Conservation (phyloP, 2,113 vertebrate genomes). For the Zapornia atra region DNA sequence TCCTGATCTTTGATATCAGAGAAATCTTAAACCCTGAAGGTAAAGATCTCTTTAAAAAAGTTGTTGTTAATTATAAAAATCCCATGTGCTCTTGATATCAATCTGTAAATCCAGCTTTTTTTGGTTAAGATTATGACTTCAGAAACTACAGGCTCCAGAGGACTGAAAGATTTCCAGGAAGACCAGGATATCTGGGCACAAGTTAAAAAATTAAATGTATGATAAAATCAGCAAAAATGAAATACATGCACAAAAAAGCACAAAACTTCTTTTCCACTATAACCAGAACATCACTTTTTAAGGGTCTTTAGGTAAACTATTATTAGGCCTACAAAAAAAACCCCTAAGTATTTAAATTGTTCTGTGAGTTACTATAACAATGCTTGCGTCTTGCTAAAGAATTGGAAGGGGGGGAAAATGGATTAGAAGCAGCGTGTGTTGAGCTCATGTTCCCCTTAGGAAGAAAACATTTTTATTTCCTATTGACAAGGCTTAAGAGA, state of each 20-base stretch:
- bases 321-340: not conserved
- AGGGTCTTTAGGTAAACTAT: not conserved
- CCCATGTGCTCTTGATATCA: not conserved
- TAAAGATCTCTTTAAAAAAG: not conserved
- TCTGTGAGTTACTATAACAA: not conserved
- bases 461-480: not conserved
- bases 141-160: not conserved
- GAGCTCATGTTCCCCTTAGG: not conserved
- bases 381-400: not conserved
- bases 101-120: not conserved
- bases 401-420: accelerated
- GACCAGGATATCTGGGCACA: not conserved
- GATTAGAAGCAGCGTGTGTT: not conserved
- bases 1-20: not conserved
- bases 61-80: not conserved
- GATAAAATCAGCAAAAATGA: not conserved
- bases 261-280: not conserved
- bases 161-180: not conserved
- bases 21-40: not conserved
- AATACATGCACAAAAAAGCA: not conserved
- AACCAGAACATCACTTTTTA: not conserved
- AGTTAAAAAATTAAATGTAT: not conserved
- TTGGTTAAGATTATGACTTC: not conserved
- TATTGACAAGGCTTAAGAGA: not conserved
- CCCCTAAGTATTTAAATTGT: not conserved